Base-by-base conservation (phyloP, 2,888 invertebrate species). In the Gastracanthus pulcherrimus region DNA sequence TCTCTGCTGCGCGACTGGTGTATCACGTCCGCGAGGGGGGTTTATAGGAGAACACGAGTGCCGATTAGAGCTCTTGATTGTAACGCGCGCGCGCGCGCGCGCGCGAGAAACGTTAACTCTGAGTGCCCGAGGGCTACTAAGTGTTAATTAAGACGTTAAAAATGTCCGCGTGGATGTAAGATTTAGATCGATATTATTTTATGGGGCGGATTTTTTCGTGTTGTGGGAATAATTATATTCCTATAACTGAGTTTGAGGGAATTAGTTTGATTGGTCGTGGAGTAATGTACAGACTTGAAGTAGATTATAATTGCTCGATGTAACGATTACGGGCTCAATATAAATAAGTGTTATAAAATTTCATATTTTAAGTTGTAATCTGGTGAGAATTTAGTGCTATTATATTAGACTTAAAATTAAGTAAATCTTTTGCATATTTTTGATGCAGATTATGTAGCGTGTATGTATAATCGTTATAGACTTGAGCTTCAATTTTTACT, bases 101-200 rank as follows among this genome's bases (percentile, higher is more conserved):
- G 69, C 13, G 45, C 58, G 72, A 48, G 71, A 76, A 75, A 70
- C 23, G 71, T 26, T 74, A n/a, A n/a, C n/a, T n/a, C 45, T 64
- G 66, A 34, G 38, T 72, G 74, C 82, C 55, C 76, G 69, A 72
- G 76, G 82, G 72, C 1, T 16, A 16, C 67, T 72, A 80, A 80
- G 76, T 72, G 76, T 74, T 82, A 82, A 82, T 80, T 82, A 80
- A 82, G 82, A 76, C 70, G 80, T 82, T 80, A 80, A 82, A 82
- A 80, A 82, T 72, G 51, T 23, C 34, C 41, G 71, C 48, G 16
- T 23, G 36, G 26, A 34, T n/a, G 48, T 3, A 16, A 38, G 76
- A 67, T 72, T 3, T 23, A 38, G 76, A 67, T 72, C 81, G 72
- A 72, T 81, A 71, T 76, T 71, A 48, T 71, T 45, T 70, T 64